phyloP scores from a whole-genome alignment of 2,113 vertebrate genomes.

The Eupsittula cactorum region DNA sequence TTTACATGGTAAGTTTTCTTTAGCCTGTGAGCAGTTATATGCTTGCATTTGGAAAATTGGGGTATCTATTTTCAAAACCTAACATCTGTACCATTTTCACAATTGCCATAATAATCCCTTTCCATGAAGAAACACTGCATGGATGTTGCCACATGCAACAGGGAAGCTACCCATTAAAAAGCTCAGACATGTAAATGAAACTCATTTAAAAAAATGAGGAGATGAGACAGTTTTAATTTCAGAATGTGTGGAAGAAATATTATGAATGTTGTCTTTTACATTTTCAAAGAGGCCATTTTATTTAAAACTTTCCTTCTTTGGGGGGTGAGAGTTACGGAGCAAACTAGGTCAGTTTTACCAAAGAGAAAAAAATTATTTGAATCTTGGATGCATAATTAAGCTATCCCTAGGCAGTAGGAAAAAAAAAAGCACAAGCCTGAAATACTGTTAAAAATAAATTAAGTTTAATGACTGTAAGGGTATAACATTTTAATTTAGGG shows the following conservation, averaged over 20 bases:
- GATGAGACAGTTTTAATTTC: slow-evolving; percentile 57
- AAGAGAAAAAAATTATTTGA: neutral
- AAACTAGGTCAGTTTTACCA: slow-evolving; percentile 69
- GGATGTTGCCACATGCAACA: neutral
- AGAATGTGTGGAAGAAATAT: slow-evolving; percentile 23
- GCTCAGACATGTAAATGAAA: slow-evolving; percentile 43
- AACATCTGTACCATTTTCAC: slow-evolving; percentile 60
- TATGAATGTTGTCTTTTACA: slow-evolving; percentile 3
- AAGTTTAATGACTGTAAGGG: neutral
- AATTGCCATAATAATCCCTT: slow-evolving; percentile 25
- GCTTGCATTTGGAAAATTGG: slow-evolving; percentile 43
- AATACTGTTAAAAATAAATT: slow-evolving; percentile 46
- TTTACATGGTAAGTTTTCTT: slow-evolving; percentile 31
- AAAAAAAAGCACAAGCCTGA: neutral
- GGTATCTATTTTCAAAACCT: slow-evolving; percentile 28
- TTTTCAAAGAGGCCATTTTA: slow-evolving; percentile 43
- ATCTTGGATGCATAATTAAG: slow-evolving; percentile 66
- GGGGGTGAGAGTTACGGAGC: neutral
- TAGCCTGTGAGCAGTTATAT: slow-evolving; percentile 27
- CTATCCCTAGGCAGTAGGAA: slow-evolving; percentile 23
- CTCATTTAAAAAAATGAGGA: slow-evolving; percentile 50
- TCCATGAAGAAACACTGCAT: neutral
- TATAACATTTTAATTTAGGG: slow-evolving; percentile 41
- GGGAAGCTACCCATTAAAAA: slow-evolving; percentile 40
- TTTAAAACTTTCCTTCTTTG: slow-evolving; percentile 45